phyloP scores from a whole-genome alignment of 2,113 vertebrate genomes.

The Centropristis striata region DNA sequence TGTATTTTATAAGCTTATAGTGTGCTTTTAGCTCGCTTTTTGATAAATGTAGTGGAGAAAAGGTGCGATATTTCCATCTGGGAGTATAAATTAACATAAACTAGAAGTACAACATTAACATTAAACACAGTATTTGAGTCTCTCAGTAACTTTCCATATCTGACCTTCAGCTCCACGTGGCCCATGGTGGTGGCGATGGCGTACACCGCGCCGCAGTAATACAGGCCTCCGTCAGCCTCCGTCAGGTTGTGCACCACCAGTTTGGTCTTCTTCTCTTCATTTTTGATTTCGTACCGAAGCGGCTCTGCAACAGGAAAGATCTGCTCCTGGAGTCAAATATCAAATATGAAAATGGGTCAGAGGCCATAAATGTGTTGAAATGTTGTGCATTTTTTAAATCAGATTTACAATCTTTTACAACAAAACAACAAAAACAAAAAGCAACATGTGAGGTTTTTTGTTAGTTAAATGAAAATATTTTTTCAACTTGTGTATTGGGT shows the following conservation, averaged over 20 bases:
- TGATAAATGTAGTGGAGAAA: too few species aligned
- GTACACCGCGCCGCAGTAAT: conserved; percentile 87
- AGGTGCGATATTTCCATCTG: too few species aligned
- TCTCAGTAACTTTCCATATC: neutral
- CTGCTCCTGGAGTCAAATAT: conserved; percentile 49
- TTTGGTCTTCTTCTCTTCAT: conserved; percentile 23
- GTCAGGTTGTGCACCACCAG: conserved; percentile 85
- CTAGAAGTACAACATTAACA: neutral
- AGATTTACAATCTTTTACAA: neutral
- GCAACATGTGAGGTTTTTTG: too few species aligned
- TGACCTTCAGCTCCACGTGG: conserved; percentile 82
- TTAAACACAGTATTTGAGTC: neutral
- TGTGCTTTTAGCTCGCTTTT: neutral
- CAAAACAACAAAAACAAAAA: too few species aligned
- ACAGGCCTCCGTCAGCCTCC: conserved; percentile 83
- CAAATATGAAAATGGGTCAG: conserved; percentile 1
- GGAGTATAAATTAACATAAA: neutral
- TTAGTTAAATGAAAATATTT: too few species aligned
- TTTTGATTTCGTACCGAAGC: conserved; percentile 57
- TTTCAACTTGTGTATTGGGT: too few species aligned
- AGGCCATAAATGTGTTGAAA: neutral
- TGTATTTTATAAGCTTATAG: neutral
- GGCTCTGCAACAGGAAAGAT: conserved; percentile 48
- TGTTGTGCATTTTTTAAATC: neutral
- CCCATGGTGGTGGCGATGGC: conserved; percentile 68